Conservation (phyloP, 2,113 vertebrate species). For the Rhinolophus ferrumequinum region DNA sequence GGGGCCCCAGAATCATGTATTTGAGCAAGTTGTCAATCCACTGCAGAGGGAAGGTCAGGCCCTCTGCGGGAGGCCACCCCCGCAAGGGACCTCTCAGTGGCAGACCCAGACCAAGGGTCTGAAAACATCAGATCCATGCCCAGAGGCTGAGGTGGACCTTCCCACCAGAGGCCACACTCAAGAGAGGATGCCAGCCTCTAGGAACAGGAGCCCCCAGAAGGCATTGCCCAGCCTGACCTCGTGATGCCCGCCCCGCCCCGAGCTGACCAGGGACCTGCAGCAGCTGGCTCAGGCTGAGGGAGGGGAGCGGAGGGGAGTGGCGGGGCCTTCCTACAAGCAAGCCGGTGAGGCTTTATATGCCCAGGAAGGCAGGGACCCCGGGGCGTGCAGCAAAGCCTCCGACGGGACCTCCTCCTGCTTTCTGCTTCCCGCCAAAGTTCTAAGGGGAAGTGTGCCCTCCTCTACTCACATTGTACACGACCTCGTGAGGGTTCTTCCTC, state of each 20-base stretch:
- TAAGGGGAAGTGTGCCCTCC: neutral
- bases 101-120: neutral
- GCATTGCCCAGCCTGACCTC: neutral
- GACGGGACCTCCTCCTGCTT: rapidly evolving
- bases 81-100: neutral
- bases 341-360: neutral
- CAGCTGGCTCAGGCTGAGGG: rapidly evolving
- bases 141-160: neutral
- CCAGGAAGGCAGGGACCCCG: neutral
- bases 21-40: neutral
- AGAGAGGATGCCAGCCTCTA: neutral
- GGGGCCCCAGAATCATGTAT: neutral
- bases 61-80: neutral
- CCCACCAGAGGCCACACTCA: neutral
- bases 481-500: conserved; percentile 84
- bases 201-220: neutral
- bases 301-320: rapidly evolving
- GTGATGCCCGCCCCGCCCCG: too few relatives aligned
- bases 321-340: neutral
- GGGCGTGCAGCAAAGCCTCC: too few relatives aligned
- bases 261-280: neutral
- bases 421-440: too few relatives aligned
- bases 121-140: neutral
- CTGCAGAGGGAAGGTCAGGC: rapidly evolving
- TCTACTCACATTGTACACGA: conserved; percentile 86